These are phyloP conservation scores for Micropterix aruncella DNA, from an alignment of 2,888 invertebrate genomes.

Conservation along the genomic window DNA sequence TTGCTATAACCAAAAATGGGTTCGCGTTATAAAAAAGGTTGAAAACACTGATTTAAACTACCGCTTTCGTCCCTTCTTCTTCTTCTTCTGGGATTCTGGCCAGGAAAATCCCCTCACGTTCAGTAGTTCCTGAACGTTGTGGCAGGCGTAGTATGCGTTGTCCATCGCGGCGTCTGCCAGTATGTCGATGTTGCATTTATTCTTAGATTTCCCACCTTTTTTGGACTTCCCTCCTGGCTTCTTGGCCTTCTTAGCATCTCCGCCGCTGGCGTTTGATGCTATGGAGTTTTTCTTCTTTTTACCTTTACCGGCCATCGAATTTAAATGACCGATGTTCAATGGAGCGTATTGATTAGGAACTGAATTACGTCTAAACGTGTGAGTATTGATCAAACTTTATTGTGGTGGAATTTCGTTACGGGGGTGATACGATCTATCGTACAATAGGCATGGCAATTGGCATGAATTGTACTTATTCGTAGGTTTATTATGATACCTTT, in stretches of 20 bases:
- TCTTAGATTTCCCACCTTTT: slow-evolving; percentile 42
- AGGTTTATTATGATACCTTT: too few relatives aligned
- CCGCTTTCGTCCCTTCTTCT: slow-evolving; percentile 57
- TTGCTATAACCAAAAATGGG: too few relatives aligned
- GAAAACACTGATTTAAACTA: too few relatives aligned
- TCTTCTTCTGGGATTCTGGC: slow-evolving; percentile 78
- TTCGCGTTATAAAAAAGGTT: too few relatives aligned
- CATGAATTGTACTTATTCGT: too few relatives aligned
- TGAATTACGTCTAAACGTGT: too few relatives aligned
- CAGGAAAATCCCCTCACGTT: slow-evolving; percentile 80
- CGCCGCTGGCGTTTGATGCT: slow-evolving; percentile 16
- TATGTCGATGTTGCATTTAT: slow-evolving; percentile 67
- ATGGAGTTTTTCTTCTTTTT: slow-evolving; percentile 35
- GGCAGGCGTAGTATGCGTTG: slow-evolving; percentile 87
- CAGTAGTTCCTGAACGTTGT: slow-evolving; percentile 81
- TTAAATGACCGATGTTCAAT: too few relatives aligned
- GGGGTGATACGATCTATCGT: too few relatives aligned
- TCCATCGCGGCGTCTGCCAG: slow-evolving; percentile 86
- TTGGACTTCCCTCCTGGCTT: slow-evolving; percentile 31
- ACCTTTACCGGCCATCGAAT: slow-evolving; percentile 21
- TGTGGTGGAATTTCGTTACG: too few relatives aligned
- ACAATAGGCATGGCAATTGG: too few relatives aligned
- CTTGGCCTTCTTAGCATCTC: slow-evolving; percentile 33
- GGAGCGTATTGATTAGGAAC: too few relatives aligned
- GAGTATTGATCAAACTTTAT: too few relatives aligned